Evolutionary conservation across 2,113 vertebrate genomes (phyloP).

Genomic region (Spilogale gracilis): DNA sequence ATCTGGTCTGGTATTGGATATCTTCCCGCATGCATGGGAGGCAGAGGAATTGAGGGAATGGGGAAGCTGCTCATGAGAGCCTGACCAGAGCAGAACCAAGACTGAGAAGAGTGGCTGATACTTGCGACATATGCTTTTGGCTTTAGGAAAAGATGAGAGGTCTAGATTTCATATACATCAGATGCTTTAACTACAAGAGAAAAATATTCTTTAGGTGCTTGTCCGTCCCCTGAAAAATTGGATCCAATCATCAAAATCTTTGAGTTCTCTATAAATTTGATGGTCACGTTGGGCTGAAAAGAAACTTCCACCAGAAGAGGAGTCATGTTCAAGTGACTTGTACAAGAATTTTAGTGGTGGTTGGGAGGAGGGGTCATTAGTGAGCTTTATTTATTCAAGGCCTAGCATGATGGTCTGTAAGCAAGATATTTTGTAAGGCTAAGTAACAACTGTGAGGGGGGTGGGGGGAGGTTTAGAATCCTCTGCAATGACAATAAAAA

Average conservation of each 20-base stretch:
- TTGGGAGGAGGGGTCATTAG: neutral
- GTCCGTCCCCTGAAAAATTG: neutral
- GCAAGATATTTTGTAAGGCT: neutral
- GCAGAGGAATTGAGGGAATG: neutral
- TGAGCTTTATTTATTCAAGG: neutral
- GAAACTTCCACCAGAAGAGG: neutral
- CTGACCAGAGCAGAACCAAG: neutral
- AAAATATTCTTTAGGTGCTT: neutral
- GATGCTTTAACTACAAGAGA: neutral
- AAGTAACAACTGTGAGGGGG: neutral
- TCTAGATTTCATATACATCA: neutral
- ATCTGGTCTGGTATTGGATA: neutral
- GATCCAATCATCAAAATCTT: neutral
- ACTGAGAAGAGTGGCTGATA: neutral
- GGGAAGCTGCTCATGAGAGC: neutral
- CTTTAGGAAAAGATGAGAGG: neutral
- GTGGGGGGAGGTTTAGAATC: neutral
- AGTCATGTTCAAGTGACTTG: neutral
- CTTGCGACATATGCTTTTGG: neutral
- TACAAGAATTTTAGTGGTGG: neutral
- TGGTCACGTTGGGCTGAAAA: neutral
- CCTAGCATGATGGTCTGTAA: neutral
- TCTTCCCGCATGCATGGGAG: neutral
- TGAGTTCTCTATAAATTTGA: constrained; percentile 32
- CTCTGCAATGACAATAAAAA: neutral